Base-by-base conservation (phyloP, 2,113 vertebrate genomes). In the Odobenus rosmarus region DNA sequence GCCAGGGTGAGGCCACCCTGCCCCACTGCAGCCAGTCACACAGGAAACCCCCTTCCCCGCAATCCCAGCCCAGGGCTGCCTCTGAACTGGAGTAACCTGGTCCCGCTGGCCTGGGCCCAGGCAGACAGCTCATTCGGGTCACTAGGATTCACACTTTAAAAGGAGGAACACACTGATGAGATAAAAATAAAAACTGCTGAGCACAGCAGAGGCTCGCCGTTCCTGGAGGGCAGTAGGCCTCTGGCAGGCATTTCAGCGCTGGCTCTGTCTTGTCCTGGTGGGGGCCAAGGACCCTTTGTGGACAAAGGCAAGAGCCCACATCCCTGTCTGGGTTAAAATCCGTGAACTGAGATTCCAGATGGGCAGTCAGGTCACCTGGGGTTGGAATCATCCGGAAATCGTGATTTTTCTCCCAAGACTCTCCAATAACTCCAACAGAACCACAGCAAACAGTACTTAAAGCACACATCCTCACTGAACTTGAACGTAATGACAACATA, bases 101-200 rank as follows among this genome's bases (percentile, higher is more conserved):
- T 97, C 98, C 69, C 67, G 89, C 97, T 99, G 98, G 98, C 98
- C 97, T 86, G 28, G 85, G 1, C 90, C 98, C 98, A 99, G 97
- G 87, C 98, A 99, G 98, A 98, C 98, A 13, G 95, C 97, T 89
- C 96, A 95, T 42, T 90, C 13, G 88, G 98, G 98, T 99, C 98
- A 98, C 97, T 98, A 95, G 96, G 96, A 84, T 97, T 96, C 97
- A 95, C 89, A 61, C 92, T 96, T 93, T 93, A 69, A 95, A 98
- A 98, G 89, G 19, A 98, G 98, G 96, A 98, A 98, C 87, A 77
- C 33, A 55, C 97, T 94, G 93, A 97, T 74, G 80, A 76, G 95
- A 97, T 87, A 98, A 97, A 98, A 98, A 98, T 84, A 96, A 96
- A 96, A 98, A 88, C 49, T 92, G 98, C 98, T 90, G 86, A 98